A percentile compares a stretch with the other conserved stretches of the same genome.
Evolutionary conservation across 2,888 invertebrate species (phyloP).

Genomic region (Sylvicola cinctus): DNA sequence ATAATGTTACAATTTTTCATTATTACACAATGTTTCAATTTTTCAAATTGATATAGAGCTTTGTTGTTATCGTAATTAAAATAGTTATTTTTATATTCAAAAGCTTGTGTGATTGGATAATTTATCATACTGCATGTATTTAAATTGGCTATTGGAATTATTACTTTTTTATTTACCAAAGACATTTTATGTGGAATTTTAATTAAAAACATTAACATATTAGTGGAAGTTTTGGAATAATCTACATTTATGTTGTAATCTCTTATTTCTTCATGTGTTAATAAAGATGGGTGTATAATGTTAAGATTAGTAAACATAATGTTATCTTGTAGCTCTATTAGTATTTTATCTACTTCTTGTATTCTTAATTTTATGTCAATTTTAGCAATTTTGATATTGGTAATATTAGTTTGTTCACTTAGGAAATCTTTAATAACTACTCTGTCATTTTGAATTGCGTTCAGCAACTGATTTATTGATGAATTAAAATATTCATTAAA

Average conservation of each 20-base stretch:
- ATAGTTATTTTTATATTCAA: constrained; percentile 3
- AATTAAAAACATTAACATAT: constrained; percentile 4
- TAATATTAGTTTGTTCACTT: background rate
- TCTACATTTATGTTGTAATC: constrained; percentile 2
- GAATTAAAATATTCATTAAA: no score
- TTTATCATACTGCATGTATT: constrained; percentile 4
- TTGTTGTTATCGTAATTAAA: constrained; percentile 4
- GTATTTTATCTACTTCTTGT: constrained; percentile 3
- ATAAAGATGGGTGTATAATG: constrained; percentile 5
- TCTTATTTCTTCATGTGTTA: constrained; percentile 3
- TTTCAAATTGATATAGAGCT: constrained; percentile 4
- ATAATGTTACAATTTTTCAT: constrained; percentile 3
- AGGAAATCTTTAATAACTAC: constrained; percentile 1
- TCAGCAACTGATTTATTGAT: background rate
- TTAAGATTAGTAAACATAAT: constrained; percentile 5
- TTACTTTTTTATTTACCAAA: constrained; percentile 4
- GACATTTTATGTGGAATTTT: constrained; percentile 5
- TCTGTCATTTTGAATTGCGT: constrained; percentile 1
- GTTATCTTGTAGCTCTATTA: constrained; percentile 4
- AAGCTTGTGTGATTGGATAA: constrained; percentile 2
- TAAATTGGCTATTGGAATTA: constrained; percentile 3
- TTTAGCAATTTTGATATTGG: background rate
- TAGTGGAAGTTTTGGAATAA: constrained; percentile 4
- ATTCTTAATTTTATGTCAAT: constrained; percentile 3
- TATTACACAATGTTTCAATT: constrained; percentile 3